phyloP scores from a whole-genome alignment of 2,888 invertebrate species.

The Anagyrus pseudococci region DNA sequence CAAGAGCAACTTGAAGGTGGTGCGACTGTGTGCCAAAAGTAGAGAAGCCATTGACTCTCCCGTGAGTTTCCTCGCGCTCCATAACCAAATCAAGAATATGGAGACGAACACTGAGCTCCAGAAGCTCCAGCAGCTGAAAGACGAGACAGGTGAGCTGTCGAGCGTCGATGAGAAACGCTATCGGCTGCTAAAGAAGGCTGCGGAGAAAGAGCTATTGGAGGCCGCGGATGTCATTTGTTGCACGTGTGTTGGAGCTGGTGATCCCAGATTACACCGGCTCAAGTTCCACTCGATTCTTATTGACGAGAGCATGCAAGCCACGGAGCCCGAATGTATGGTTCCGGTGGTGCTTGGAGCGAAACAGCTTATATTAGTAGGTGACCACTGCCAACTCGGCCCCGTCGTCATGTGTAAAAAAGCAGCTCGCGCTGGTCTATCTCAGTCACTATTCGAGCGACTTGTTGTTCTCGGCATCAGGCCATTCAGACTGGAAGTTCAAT shows the following conservation, averaged over 20 bases:
- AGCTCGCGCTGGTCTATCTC: slow-evolving; percentile 94
- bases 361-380: slow-evolving; percentile 96
- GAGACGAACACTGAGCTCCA: slow-evolving; percentile 92
- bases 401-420: slow-evolving; percentile 99
- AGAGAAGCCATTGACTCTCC: slow-evolving; percentile 98
- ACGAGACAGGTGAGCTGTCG: slow-evolving; percentile 97
- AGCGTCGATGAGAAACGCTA: slow-evolving; percentile 95
- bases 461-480: slow-evolving; percentile 97
- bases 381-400: slow-evolving; percentile 98
- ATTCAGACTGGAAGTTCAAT: slow-evolving; percentile 95
- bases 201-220: slow-evolving; percentile 88
- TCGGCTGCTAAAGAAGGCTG: slow-evolving; percentile 85
- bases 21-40: slow-evolving; percentile 96
- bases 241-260: slow-evolving; percentile 98
- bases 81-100: slow-evolving; percentile 95
- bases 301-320: slow-evolving; percentile 96
- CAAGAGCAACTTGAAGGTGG: slow-evolving; percentile 90
- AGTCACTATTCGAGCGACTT: slow-evolving; percentile 95
- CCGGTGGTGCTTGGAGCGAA: slow-evolving; percentile 97
- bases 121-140: slow-evolving; percentile 94
- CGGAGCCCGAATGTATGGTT: slow-evolving; percentile 98
- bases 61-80: slow-evolving; percentile 94
- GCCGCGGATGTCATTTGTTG: slow-evolving; percentile 99
- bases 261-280: slow-evolving; percentile 88
- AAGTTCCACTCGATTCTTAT: slow-evolving; percentile 96